Base-by-base conservation (phyloP, 1,140 invertebrate genomes). In the Meloidogyne floridensis region DNA sequence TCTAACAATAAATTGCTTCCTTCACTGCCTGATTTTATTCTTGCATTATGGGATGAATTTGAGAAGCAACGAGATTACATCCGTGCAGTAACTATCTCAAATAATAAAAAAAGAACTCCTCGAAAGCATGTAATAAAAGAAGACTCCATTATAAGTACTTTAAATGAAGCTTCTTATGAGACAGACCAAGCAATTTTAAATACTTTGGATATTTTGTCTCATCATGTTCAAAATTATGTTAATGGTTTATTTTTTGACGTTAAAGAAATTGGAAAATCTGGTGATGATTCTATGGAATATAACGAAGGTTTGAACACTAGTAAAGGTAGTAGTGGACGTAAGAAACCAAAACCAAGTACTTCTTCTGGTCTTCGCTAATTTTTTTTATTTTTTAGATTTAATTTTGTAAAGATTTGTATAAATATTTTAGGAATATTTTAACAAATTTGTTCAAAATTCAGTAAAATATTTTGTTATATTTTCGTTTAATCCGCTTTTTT, bases 161-260 rank as follows among this genome's bases (percentile, higher is more conserved):
- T 74, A 54, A 74, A 74, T 54, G 53, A 74, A 47, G 72, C 72
- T 47, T 47, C 43, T 47, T 74, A 54, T n/a, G 72, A 74, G 6
- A 54, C 43, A n/a, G 72, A 74, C 7, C 13, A 47, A 47, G 18
- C 43, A 47, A 54, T 74, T 18, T 51, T 74, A 54, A 54, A 74
- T 54, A 74, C 43, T 32, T 74, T 74, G 18, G 53, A 47, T 47
- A 15, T 74, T 3, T n/a, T 74, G 7, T 47, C 43, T 20, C 72
- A 54, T 54, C 43, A 47, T 54, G n/a, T 74, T 54, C 72, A 74
- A 54, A 13, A 18, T 6, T 74, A 74, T 74, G 53, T 54, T 54
- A 54, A 47, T 74, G 72, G 72, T 1, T 54, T 74, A 47, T 18
- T 20, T 54, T 54, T 51, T 51, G 53, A 74, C 32, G 32, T 32